Evolutionary conservation across 2,888 invertebrate genomes (phyloP).

Genomic region (Caenorhabditis imperialis): DNA sequence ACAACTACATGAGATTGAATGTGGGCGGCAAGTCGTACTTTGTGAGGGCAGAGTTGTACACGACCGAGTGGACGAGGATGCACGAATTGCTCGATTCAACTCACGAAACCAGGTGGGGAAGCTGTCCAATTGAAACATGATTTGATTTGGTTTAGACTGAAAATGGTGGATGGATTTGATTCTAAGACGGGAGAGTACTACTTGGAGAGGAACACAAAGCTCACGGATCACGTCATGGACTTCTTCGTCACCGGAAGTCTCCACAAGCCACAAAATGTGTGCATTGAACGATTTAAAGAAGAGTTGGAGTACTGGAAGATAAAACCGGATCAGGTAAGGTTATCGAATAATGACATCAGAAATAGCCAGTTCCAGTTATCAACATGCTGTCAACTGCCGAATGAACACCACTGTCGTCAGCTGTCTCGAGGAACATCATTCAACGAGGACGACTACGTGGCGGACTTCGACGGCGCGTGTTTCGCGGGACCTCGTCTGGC

Average conservation of each 20-base stretch:
- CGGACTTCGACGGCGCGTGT: constrained; percentile 72
- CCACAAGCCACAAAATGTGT: constrained; percentile 68
- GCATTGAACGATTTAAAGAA: constrained; percentile 74
- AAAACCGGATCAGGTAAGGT: constrained; percentile 62
- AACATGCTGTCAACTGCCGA: constrained; percentile 69
- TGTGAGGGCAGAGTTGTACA: constrained; percentile 66
- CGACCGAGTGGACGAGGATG: constrained; percentile 63
- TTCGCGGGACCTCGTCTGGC: constrained; percentile 60
- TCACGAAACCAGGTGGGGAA: constrained; percentile 59
- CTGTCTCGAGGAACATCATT: constrained; percentile 50
- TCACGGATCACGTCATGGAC: constrained; percentile 75
- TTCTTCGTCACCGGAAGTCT: constrained; percentile 73
- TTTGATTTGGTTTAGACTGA: constrained; percentile 34
- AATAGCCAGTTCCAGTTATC: constrained; percentile 63
- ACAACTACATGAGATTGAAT: constrained; percentile 65
- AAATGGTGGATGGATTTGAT: constrained; percentile 70
- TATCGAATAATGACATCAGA: no score
- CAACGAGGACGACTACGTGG: constrained; percentile 64
- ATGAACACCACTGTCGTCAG: constrained; percentile 36
- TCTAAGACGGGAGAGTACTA: constrained; percentile 73
- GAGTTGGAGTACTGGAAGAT: constrained; percentile 76
- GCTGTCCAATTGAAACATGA: no score
- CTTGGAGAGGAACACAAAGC: constrained; percentile 71
- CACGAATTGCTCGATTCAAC: constrained; percentile 60
- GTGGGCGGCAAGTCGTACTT: constrained; percentile 75